Evolutionary conservation across 2,113 vertebrate species (phyloP), one percentile per base, ranked within the genome.

Genomic region (Vulpes ferrilata): DNA sequence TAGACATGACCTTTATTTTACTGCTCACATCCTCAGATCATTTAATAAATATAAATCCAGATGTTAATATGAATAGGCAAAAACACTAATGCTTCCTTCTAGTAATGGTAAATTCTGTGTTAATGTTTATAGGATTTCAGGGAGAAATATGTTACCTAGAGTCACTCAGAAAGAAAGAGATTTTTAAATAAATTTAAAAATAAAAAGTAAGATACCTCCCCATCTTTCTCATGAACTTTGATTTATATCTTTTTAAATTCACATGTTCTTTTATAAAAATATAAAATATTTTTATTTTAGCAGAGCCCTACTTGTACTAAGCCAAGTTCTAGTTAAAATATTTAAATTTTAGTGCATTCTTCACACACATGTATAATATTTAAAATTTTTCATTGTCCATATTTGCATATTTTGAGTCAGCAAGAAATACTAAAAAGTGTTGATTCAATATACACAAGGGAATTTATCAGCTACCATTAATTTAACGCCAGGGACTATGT

Each of bases 151-250:
- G 32, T 48, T 48, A n/a, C n/a, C 25, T 80, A 30, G 12, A 60
- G 89, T 86, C 73, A 95, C 62, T 69, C 10, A 76, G 48, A 74
- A 92, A 79, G 8, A 84, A 88, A 92, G 6, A 51, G 8, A 87
- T 79, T 90, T 94, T 67, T 38, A 57, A 90, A 76, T 64, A 11
- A 71, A 83, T 25, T 94, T n/a, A 22, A 95, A 97, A 88, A 81
- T 57, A 60, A 16, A 62, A 51, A 22, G 5, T 73, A 91, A 92
- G 11, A 30, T 73, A 69, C 48, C 65, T 69, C 16, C 59, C 62
- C 27, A n/a, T 90, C 23, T 93, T 93, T 59, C 43, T 84, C 35
- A 55, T 67, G 43, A 93, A 23, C 22, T 43, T 89, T 64, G 30
- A n/a, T 51, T 76, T 93, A 43, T 57, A 71, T 55, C 7, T 83